Evolutionary conservation across 2,888 invertebrate species (phyloP), one percentile per base, ranked within the genome.

Genomic region (Habroteleia sp.): DNA sequence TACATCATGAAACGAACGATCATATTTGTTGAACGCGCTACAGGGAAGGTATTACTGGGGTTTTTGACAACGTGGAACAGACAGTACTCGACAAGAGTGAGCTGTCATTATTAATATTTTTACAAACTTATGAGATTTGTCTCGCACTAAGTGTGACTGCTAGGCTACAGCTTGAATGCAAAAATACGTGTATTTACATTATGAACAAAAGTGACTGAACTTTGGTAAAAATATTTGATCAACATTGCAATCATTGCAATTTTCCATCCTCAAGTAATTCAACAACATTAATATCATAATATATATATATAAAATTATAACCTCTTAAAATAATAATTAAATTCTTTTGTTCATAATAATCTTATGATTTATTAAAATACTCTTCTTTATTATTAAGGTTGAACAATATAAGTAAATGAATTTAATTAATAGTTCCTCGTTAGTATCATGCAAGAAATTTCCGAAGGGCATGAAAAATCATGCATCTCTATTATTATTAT

Each of bases 1-100:
- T 81, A 80, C 76, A 63, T 78, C 82, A 76, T 80, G 79, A 81
- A 81, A 81, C 78, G 74, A 76, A 75, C 80, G 81, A 81, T 81
- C 82, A 78, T 78, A 78, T 77, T 76, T 54, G 54, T 16, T 39
- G 48, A 54, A 69, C 58, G 58, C 35, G 75, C 71, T 66, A 65
- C 69, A 56, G 75, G 65, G 65, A 71, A 69, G 41, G 54, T 23
- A 66, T 71, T 74, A 74, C 42, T 16, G 41, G 11, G 23, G 35
- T 75, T 75, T 71, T 72, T 54, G 68, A 46, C 52, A 69, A 52
- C 52, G 66, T 71, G 54, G 29, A 60, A 63, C 48, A 48, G 27
- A 27, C 42, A 37, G 46, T 17, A 16, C 29, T 33, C 48, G 37
- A 46, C 48, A 69, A 68, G 63, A 63, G 41, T 50, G 31, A 50